phyloP scores from a whole-genome alignment of 2,888 invertebrate species.

The Pteria penguin region DNA sequence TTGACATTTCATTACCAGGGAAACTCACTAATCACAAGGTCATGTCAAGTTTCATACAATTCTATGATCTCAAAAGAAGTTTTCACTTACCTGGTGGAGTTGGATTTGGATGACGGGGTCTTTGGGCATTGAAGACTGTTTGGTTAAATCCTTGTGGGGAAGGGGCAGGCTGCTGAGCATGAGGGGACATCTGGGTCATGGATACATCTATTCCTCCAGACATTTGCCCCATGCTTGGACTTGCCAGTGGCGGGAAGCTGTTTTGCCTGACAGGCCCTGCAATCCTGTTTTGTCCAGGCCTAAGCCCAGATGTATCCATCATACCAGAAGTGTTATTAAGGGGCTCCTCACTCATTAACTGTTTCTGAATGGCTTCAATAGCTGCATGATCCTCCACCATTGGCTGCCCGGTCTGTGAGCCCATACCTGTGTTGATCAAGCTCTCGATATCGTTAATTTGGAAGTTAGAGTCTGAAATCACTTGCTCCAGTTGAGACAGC shows the following conservation, averaged over 20 bases:
- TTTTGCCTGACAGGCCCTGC: conserved; percentile 20
- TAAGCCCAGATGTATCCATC: background rate
- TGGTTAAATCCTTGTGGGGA: conserved; percentile 53
- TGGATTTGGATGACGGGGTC: conserved; percentile 66
- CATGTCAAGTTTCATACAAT: background rate
- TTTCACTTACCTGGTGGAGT: conserved; percentile 65
- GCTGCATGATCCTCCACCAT: conserved; percentile 86
- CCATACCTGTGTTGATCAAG: conserved; percentile 53
- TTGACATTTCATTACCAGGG: too few species aligned
- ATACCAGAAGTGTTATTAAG: conserved; percentile 2
- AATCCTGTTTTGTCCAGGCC: conserved; percentile 13
- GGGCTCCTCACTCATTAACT: conserved; percentile 87
- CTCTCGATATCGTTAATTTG: conserved; percentile 62
- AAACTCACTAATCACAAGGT: background rate
- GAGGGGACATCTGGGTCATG: conserved; percentile 38
- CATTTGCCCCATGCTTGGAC: conserved; percentile 10
- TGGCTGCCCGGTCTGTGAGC: conserved; percentile 19
- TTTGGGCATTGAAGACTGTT: conserved; percentile 57
- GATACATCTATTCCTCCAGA: conserved; percentile 21
- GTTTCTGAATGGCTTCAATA: conserved; percentile 93
- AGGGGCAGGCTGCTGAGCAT: conserved; percentile 41
- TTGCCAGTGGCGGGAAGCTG: conserved; percentile 13
- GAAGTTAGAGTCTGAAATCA: conserved; percentile 60
- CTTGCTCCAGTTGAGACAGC: conserved; percentile 70
- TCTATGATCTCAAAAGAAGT: background rate